phyloP scores from a whole-genome alignment of 2,113 vertebrate genomes.

The Sinocyclocheilus maitianheensis region DNA sequence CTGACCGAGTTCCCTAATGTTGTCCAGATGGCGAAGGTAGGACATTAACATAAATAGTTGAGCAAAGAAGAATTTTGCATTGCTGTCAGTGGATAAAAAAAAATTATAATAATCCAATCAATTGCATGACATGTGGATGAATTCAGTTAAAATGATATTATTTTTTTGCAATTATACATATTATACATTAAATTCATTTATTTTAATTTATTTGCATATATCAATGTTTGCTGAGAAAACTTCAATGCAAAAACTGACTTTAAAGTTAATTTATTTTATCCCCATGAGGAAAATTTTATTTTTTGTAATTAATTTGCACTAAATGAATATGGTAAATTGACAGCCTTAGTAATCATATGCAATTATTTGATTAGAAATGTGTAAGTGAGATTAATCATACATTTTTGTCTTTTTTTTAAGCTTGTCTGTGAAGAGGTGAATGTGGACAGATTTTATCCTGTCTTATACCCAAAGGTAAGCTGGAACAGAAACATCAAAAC shows the following conservation, averaged over 20 bases:
- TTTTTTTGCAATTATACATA: not conserved
- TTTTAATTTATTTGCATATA: not conserved
- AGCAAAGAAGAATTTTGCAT: not conserved
- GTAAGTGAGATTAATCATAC: too few species aligned
- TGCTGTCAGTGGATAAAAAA: not conserved
- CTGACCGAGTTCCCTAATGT: slow-evolving; percentile 96
- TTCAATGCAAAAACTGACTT: not conserved
- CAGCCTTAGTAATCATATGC: not conserved
- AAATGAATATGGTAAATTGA: not conserved
- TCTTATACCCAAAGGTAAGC: slow-evolving; percentile 88
- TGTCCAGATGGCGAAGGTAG: slow-evolving; percentile 97
- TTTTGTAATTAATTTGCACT: too few species aligned
- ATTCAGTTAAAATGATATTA: not conserved
- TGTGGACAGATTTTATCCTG: slow-evolving; percentile 92
- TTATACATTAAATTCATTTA: not conserved
- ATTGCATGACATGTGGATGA: not conserved
- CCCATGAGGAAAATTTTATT: not conserved
- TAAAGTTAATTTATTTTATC: not conserved
- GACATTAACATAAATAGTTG: not conserved
- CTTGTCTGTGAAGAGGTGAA: slow-evolving; percentile 91
- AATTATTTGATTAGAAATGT: not conserved
- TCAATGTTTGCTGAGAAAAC: not conserved
- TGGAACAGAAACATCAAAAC: not conserved
- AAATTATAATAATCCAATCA: not conserved
- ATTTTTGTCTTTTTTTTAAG: slow-evolving; percentile 11